These are phyloP conservation scores for Anser cygnoides DNA, from an alignment of 2,113 vertebrate species.

Conservation along the genomic window DNA sequence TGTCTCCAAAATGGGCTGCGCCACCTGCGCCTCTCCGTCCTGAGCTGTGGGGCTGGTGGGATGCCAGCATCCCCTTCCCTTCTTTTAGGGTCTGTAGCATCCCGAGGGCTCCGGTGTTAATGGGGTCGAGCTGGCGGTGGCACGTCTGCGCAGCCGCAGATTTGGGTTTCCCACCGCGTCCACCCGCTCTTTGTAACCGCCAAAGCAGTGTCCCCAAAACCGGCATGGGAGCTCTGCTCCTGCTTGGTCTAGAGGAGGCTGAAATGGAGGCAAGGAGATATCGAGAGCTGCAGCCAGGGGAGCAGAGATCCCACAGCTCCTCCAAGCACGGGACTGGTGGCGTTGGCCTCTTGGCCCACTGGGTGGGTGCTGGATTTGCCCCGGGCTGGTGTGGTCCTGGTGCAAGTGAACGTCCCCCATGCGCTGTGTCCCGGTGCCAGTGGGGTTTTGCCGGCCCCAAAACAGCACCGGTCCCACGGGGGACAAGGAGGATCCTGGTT, in stretches of 20 bases:
- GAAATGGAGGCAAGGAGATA: background rate
- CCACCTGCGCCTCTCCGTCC: background rate
- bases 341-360: background rate
- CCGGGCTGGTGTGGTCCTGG: too few species aligned
- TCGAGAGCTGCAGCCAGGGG: rapidly evolving
- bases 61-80: background rate
- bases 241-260: background rate
- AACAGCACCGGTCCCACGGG: too few species aligned
- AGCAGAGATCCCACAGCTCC: background rate
- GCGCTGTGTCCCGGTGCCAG: too few species aligned
- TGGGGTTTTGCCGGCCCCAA: too few species aligned
- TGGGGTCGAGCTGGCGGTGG: background rate
- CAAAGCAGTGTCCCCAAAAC: background rate
- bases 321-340: rapidly evolving
- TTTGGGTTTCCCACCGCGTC: background rate
- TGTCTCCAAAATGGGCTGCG: background rate
- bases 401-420: too few species aligned
- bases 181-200: background rate
- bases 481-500: too few species aligned
- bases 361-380: too few species aligned
- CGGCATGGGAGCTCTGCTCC: background rate
- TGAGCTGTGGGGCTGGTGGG: background rate
- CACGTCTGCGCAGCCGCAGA: rapidly evolving
- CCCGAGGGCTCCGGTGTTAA: rapidly evolving
- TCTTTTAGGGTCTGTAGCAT: background rate